Evolutionary conservation across 2,888 invertebrate genomes (phyloP), one percentile per base, ranked within the genome.

Genomic region (Mamestra brassicae): DNA sequence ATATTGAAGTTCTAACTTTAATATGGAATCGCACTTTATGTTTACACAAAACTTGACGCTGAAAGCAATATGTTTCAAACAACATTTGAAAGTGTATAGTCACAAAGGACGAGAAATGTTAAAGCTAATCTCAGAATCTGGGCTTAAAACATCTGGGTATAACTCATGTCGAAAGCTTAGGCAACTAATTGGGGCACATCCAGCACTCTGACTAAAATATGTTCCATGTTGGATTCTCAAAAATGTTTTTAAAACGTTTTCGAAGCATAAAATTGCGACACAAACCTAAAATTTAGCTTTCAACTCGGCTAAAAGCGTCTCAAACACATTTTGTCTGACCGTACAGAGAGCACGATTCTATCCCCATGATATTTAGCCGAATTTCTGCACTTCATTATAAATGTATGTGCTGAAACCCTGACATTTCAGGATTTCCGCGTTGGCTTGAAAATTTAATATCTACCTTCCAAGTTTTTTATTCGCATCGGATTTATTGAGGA

Each of bases 331-430:
- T 80, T 78, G 78, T 78, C 79, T 69, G 70, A 60, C 63, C 60
- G 61, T 15, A 3, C 45, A 17, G 72, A 54, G 15, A n/a, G 54
- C 74, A 60, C 57, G 38, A 63, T 54, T 74, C 55, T 75, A 78
- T 80, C 47, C 80, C 76, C 74, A 50, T 74, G 85, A 75, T 75
- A 81, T 88, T 87, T 81, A 64, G 26, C 70, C 74, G 80, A 86
- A 74, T 86, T 87, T 88, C 83, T 86, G 84, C 86, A 87, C 80
- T 72, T 80, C 86, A 91, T 91, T 89, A 89, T 85, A 88, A 87
- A 90, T 90, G 83, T 76, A 88, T 69, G 83, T 45, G 66, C 69
- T 71, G 69, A 74, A 76, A 77, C 50, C 42, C 67, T 57, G 76
- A 85, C 81, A 78, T 87, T 86, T 81, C 64, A 67, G 71, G 62